Evolutionary conservation across 2,888 invertebrate genomes (phyloP).

Genomic region (Altica lythri): DNA sequence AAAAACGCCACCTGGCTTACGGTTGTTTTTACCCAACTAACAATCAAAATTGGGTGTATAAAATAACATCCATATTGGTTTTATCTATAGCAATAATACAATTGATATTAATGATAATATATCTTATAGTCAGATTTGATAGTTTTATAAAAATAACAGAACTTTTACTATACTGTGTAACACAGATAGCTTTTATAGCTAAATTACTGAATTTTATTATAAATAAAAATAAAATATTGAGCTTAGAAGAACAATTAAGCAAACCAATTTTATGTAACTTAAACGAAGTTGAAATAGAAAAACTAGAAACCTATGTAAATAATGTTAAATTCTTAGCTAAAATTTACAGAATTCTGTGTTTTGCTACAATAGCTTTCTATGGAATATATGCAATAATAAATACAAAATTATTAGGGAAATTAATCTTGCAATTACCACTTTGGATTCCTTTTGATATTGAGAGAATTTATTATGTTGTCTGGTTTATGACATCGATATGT

Average conservation of each 20-base stretch:
- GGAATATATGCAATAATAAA: slow-evolving; percentile 33
- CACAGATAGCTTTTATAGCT: slow-evolving; percentile 30
- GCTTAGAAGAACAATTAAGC: slow-evolving; percentile 28
- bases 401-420: slow-evolving; percentile 10
- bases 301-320: slow-evolving; percentile 19
- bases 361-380: slow-evolving; percentile 20
- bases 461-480: slow-evolving; percentile 32
- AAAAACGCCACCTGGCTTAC: no score
- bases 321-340: slow-evolving; percentile 19
- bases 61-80: no score
- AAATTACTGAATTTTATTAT: slow-evolving; percentile 34
- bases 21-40: no score
- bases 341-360: slow-evolving; percentile 27
- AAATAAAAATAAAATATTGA: slow-evolving; percentile 10
- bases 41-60: no score
- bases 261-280: slow-evolving; percentile 28
- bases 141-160: slow-evolving; percentile 32
- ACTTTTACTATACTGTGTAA: slow-evolving; percentile 30
- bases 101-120: neutral
- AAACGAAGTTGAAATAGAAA: slow-evolving; percentile 18
- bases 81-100: no score
- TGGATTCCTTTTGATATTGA: slow-evolving; percentile 38
- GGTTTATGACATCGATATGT: slow-evolving; percentile 27
- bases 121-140: neutral
- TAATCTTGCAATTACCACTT: slow-evolving; percentile 34